Conservation (phyloP, 2,113 vertebrate genomes). For the Erythrocebus patas region DNA sequence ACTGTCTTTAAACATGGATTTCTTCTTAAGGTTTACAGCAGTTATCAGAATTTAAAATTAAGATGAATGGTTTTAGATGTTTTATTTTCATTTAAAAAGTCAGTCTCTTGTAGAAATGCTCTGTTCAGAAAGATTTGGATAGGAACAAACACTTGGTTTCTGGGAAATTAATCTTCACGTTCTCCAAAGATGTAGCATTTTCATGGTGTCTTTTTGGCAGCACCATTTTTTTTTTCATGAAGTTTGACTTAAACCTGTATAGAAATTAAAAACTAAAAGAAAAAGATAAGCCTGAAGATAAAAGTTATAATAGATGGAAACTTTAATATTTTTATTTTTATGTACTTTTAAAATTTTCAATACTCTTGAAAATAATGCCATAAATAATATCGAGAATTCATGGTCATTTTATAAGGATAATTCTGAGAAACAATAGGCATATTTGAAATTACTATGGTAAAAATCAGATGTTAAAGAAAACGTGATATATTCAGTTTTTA, state of each 20-base stretch:
- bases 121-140: not conserved
- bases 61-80: not conserved
- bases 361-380: slow-evolving; percentile 30
- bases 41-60: not conserved
- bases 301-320: not conserved
- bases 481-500: slow-evolving; percentile 55
- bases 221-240: not conserved
- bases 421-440: slow-evolving; percentile 46
- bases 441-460: slow-evolving; percentile 52
- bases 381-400: slow-evolving; percentile 57
- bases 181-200: not conserved
- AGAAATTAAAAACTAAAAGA: slow-evolving; percentile 36
- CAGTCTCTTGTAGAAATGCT: not conserved
- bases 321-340: slow-evolving; percentile 19
- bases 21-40: not conserved
- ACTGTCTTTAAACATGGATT: accelerated
- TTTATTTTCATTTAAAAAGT: not conserved
- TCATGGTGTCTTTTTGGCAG: not conserved
- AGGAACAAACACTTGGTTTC: not conserved
- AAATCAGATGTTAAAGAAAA: slow-evolving; percentile 64
- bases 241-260: not conserved
- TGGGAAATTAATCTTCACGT: not conserved
- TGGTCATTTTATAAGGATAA: slow-evolving; percentile 37
- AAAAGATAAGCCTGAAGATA: not conserved
- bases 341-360: slow-evolving; percentile 23